Evolutionary conservation across 2,888 invertebrate species (phyloP).

Genomic region (Trissonchulus latispiculum): DNA sequence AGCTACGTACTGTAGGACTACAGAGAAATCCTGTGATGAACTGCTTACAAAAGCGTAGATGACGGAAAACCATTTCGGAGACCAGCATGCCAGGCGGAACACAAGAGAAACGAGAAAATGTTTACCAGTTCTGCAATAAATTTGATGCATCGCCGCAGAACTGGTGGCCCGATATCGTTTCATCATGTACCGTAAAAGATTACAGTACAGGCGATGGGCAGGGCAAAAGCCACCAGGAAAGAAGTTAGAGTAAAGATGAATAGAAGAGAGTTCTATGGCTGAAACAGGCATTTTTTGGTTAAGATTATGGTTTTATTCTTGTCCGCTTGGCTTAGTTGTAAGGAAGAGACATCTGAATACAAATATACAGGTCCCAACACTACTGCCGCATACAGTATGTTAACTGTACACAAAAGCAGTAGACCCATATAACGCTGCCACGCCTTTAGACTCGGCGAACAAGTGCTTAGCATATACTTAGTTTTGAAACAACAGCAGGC

Average conservation of each 20-base stretch:
- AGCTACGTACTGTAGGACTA: not conserved
- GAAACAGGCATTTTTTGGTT: not conserved
- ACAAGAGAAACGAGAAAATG: not conserved
- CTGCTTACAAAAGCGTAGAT: not conserved
- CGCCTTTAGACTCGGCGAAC: not conserved
- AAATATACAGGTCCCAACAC: not conserved
- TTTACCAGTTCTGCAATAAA: not conserved
- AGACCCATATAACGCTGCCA: not conserved
- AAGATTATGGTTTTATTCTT: not conserved
- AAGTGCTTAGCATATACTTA: not conserved
- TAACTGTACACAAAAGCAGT: not conserved
- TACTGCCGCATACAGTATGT: not conserved
- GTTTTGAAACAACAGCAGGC: not conserved
- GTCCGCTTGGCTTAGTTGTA: not conserved
- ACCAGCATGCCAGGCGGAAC: not conserved
- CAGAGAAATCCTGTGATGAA: not conserved
- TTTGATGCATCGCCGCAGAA: not conserved
- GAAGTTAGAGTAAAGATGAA: not conserved
- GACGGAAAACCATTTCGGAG: not conserved
- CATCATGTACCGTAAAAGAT: not conserved
- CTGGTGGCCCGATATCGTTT: not conserved
- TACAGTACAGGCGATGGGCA: not conserved
- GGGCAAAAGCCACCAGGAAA: not conserved
- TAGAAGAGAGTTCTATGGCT: not conserved
- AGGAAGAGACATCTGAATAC: not conserved